These are phyloP conservation scores for Eunapius fragilis DNA, from an alignment of 37 sponge, comb jelly and placozoan species.

Conservation along the genomic window DNA sequence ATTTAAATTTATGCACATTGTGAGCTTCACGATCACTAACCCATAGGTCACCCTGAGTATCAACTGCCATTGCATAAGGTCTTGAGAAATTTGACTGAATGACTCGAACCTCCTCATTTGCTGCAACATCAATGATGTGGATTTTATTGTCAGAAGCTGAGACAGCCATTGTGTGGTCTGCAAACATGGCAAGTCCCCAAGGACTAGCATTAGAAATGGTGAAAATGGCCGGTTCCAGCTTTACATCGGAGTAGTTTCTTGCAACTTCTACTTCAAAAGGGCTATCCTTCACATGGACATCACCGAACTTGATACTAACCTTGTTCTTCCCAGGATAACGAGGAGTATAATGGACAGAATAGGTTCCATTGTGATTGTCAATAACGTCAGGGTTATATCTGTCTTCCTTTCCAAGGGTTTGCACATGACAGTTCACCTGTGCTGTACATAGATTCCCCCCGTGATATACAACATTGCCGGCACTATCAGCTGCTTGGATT, in stretches of 20 bases:
- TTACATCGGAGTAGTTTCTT: constrained; percentile 34
- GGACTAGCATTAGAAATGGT: constrained; percentile 49
- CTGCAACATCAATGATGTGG: constrained; percentile 19
- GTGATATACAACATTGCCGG: constrained; percentile 9
- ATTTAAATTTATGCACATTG: constrained; percentile 49
- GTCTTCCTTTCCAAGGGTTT: neutral
- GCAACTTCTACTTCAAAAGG: constrained; percentile 33
- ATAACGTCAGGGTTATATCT: neutral
- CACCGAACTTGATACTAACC: constrained; percentile 24
- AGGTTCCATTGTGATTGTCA: constrained; percentile 54
- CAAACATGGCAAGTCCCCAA: constrained; percentile 51
- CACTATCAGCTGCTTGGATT: neutral
- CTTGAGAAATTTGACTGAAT: constrained; percentile 46
- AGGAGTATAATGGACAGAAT: constrained; percentile 37
- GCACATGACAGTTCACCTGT: neutral
- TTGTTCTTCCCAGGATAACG: constrained; percentile 15
- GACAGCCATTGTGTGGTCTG: constrained; percentile 40
- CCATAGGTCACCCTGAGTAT: constrained; percentile 41
- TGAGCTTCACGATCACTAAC: constrained; percentile 72
- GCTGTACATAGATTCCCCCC: constrained; percentile 42
- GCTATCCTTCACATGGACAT: constrained; percentile 13
- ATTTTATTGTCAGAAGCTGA: constrained; percentile 44
- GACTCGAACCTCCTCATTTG: neutral
- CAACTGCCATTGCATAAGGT: constrained; percentile 52
- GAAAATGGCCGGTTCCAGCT: constrained; percentile 23